Evolutionary conservation across 1,140 invertebrate species (phyloP).

Genomic region (Nephotettix cincticeps): DNA sequence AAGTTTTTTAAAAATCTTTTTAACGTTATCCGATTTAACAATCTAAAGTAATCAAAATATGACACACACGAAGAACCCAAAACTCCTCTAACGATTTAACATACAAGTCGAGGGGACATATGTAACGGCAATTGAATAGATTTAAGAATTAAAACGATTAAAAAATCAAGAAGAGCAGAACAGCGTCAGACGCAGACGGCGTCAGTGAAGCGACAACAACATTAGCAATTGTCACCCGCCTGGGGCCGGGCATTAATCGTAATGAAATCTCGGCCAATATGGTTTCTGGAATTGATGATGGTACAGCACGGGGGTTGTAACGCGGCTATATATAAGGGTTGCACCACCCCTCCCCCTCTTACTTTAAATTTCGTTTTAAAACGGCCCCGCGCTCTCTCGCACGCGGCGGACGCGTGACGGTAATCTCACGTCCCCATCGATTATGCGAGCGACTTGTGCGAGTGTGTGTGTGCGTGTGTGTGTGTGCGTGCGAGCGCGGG

Average conservation of each 20-base stretch:
- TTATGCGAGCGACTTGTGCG: conserved; percentile 25
- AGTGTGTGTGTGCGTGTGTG: conserved; percentile 7
- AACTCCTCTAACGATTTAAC: too few species aligned
- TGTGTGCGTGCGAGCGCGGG: background rate
- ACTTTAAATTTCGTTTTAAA: conserved; percentile 40
- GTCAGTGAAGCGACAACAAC: background rate
- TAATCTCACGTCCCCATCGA: conserved; percentile 31
- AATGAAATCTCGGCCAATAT: conserved; percentile 41
- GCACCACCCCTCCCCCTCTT: background rate
- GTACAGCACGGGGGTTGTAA: conserved; percentile 26
- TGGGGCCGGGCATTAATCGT: conserved; percentile 35
- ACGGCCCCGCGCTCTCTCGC: conserved; percentile 4
- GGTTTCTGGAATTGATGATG: conserved; percentile 40
- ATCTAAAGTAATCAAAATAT: too few species aligned
- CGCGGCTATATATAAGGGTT: conserved; percentile 17
- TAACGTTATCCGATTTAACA: too few species aligned
- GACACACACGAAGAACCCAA: too few species aligned
- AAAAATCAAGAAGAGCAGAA: too few species aligned
- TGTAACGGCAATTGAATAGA: too few species aligned
- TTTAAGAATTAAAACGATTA: too few species aligned
- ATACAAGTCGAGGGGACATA: too few species aligned
- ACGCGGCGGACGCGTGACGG: conserved; percentile 24
- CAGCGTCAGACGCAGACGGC: too few species aligned
- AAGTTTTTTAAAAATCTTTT: too few species aligned
- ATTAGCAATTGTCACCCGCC: conserved; percentile 22